Evolutionary conservation across 2,113 vertebrate species (phyloP).

Genomic region (Dromaius novaehollandiae): DNA sequence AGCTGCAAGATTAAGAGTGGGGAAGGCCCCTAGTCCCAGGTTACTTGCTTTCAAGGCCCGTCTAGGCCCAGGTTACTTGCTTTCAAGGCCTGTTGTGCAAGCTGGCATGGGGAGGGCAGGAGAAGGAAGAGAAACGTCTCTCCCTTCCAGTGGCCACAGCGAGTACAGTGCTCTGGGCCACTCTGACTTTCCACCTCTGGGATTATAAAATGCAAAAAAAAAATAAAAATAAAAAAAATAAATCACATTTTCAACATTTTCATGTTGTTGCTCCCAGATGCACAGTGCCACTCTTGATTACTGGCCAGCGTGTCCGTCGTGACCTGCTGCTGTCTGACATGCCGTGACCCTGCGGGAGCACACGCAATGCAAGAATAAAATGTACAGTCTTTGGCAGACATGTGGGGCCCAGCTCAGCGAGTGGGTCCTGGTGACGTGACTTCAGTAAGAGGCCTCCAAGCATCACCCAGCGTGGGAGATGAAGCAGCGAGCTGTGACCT

Average conservation of each 20-base stretch:
- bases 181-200: background rate
- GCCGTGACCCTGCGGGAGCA: background rate
- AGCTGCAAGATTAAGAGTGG: background rate
- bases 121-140: background rate
- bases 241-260: constrained; percentile 8
- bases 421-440: background rate
- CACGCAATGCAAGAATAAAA: background rate
- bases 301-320: background rate
- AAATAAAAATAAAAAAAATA: background rate
- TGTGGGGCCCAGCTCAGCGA: background rate
- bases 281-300: constrained; percentile 19
- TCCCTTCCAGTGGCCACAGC: background rate
- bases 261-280: background rate
- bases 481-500: background rate
- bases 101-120: background rate
- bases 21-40: background rate
- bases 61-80: too few relatives aligned
- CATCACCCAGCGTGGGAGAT: background rate
- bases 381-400: background rate
- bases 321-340: background rate
- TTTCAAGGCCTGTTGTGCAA: background rate
- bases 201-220: background rate
- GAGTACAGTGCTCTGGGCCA: background rate
- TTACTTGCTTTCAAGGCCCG: background rate
- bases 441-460: background rate